phyloP scores from a whole-genome alignment of 2,888 invertebrate genomes.

The Lasioglossum calceatum region DNA sequence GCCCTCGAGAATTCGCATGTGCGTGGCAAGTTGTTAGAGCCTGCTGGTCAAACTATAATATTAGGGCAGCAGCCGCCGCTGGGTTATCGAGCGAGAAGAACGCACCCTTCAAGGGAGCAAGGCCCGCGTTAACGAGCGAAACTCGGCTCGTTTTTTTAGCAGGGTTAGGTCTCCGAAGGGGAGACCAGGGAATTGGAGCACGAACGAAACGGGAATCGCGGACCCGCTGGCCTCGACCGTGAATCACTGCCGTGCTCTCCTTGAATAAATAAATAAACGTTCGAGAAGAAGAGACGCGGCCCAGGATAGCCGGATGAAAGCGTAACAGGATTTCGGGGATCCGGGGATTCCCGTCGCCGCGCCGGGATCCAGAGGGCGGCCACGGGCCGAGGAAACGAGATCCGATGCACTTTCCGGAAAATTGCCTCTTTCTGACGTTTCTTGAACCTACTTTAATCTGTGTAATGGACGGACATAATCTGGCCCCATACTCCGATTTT shows the following conservation, averaged over 20 bases:
- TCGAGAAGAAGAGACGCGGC: slow-evolving; percentile 32
- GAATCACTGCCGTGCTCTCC: slow-evolving; percentile 6
- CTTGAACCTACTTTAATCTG: slow-evolving; percentile 20
- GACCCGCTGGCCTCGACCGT: slow-evolving; percentile 15
- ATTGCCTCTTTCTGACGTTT: slow-evolving; percentile 12
- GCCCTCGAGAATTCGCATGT: slow-evolving; percentile 1
- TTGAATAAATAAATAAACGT: slow-evolving; percentile 41
- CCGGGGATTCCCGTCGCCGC: slow-evolving; percentile 19
- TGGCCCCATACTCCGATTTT: neutral
- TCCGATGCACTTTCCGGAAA: neutral
- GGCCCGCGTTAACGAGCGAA: slow-evolving; percentile 21
- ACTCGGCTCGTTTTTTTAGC: slow-evolving; percentile 10
- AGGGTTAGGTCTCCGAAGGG: slow-evolving; percentile 9
- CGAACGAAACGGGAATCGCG: slow-evolving; percentile 36
- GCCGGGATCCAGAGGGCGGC: neutral
- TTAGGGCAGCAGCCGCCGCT: slow-evolving; percentile 33
- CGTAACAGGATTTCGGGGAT: slow-evolving; percentile 44
- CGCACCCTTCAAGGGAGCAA: slow-evolving; percentile 25
- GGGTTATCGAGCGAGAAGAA: slow-evolving; percentile 59
- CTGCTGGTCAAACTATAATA: slow-evolving; percentile 39
- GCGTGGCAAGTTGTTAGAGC: slow-evolving; percentile 43
- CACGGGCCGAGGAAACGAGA: neutral
- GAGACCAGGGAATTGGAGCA: slow-evolving; percentile 56
- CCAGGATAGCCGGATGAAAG: slow-evolving; percentile 11
- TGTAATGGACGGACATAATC: slow-evolving; percentile 9